These are phyloP conservation scores for Pentalonia nigronervosa DNA, from an alignment of 1,140 invertebrate species.

Conservation along the genomic window DNA sequence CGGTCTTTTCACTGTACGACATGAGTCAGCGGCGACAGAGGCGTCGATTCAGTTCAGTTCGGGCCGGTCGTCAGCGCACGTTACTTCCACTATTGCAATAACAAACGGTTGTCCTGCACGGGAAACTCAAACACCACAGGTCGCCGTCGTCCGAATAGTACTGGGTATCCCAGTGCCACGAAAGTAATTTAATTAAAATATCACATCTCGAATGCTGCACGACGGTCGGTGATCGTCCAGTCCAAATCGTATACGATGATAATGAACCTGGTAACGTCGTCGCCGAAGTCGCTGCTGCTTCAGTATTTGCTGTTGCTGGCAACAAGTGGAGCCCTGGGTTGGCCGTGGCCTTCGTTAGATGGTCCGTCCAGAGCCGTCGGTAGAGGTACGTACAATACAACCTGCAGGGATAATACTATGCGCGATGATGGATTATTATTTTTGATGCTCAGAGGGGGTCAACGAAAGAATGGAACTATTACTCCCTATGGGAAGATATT, in stretches of 20 bases:
- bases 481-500: neutral
- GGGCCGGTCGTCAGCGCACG: neutral
- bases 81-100: neutral
- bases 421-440: neutral
- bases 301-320: neutral
- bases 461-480: neutral
- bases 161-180: neutral
- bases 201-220: neutral
- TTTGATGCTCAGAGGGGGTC: neutral
- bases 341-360: slow-evolving; percentile 1
- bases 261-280: neutral
- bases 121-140: neutral
- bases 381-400: slow-evolving; percentile 19
- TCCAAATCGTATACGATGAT: neutral
- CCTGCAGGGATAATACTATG: neutral
- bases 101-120: neutral
- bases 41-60: neutral
- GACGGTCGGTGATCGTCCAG: neutral
- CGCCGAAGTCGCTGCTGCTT: neutral
- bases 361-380: neutral
- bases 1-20: slow-evolving; percentile 18
- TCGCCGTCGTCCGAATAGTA: neutral
- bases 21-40: neutral
- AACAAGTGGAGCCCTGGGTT: neutral
- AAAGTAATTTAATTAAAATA: neutral